These are phyloP conservation scores for Hippolais icterina DNA, from an alignment of 2,113 vertebrate genomes.

Conservation along the genomic window DNA sequence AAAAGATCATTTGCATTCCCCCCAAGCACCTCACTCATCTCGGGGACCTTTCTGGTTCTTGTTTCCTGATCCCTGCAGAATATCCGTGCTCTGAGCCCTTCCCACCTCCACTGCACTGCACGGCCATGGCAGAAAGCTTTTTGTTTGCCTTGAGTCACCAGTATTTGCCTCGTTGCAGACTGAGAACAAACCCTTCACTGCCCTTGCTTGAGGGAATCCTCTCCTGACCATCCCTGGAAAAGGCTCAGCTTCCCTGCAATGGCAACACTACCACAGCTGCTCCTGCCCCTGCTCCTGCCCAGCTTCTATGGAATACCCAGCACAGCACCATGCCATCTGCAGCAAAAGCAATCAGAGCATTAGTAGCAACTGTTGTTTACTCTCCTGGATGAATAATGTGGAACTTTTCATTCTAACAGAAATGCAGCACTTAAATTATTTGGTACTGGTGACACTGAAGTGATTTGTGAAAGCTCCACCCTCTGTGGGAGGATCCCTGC, in stretches of 20 bases:
- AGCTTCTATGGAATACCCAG: neutral
- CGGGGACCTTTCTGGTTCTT: neutral
- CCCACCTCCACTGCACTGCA: neutral
- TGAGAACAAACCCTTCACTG: neutral
- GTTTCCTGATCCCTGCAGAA: neutral
- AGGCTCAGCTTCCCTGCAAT: rapidly evolving
- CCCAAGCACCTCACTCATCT: neutral
- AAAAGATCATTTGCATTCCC: slow-evolving; percentile 40
- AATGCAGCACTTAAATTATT: neutral
- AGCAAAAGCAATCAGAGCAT: neutral
- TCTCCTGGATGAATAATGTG: neutral
- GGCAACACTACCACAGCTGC: neutral
- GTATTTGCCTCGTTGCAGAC: neutral
- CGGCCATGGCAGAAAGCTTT: neutral
- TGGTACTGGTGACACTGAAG: neutral
- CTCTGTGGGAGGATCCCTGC: neutral
- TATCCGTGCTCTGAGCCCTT: neutral
- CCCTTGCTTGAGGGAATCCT: neutral
- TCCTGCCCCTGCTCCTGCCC: neutral
- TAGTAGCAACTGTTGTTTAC: neutral
- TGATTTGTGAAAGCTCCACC: neutral
- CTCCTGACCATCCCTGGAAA: neutral
- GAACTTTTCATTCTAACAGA: neutral
- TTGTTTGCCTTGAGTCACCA: neutral
- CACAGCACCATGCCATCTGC: neutral